Base-by-base conservation (phyloP, 2,888 invertebrate genomes). In the Perizoma affinitatum region DNA sequence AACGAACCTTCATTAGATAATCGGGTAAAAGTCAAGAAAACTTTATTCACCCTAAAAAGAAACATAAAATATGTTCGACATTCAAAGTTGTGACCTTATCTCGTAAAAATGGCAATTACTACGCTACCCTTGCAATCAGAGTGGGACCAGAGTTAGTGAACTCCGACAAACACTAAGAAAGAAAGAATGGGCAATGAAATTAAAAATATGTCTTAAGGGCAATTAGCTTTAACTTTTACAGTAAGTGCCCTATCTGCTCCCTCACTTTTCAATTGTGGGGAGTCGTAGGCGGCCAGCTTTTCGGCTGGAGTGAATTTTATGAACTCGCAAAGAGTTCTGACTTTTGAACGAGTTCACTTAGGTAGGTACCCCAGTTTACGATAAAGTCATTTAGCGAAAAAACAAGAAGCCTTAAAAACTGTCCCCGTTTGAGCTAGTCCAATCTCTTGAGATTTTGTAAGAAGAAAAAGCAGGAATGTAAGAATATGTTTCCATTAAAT, bases 121-220 rank as follows among this genome's bases (percentile, higher is more conserved):
- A 50, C 76, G 82, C 80, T 86, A 88, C 90, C 89, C 89, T 86
- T 84, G 83, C 84, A 79, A 77, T 79, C 76, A 74, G 73, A 72
- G 63, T 75, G 78, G 74, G 75, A 79, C 82, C 78, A 75, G 69
- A 84, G 80, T 87, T 86, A 82, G 82, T 87, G 83, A 88, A 88
- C 87, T 89, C 87, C 82, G 75, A 76, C 84, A 84, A 88, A 87
- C 81, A 85, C 87, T 87, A 86, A 86, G 86, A 88, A 87, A 88
- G 86, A 83, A 90, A 83, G 84, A 89, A 87, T 85, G 87, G 84
- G 88, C 92, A 92, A 93, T 93, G 92, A 93, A 93, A 93, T 93
- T 93, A 93, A 93, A 93, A 93, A 93, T 93, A 93, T 93, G 93
- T 92, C 92, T 93, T 92, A 91, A 92, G 93, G 92, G 93, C 92